Conservation (phyloP, 1,140 invertebrate genomes). For the Aphidius ervi region DNA sequence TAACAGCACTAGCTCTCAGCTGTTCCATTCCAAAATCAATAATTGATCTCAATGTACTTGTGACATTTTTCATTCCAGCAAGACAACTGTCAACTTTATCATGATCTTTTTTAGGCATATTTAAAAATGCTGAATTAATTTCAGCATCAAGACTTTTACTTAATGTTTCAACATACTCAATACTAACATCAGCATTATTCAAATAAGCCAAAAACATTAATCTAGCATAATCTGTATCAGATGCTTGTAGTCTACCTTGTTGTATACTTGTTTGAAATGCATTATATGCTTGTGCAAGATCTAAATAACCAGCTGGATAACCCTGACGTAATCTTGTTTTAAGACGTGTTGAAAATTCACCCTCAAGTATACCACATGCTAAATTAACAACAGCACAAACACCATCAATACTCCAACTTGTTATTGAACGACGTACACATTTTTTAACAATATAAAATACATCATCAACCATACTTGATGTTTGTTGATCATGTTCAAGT, state of each 20-base stretch:
- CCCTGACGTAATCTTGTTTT: conserved; percentile 73
- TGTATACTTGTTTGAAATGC: conserved; percentile 78
- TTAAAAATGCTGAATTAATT: conserved; percentile 60
- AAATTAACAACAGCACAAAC: conserved; percentile 97
- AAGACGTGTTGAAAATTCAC: conserved; percentile 76
- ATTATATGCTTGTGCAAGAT: conserved; percentile 75
- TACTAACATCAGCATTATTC: conserved; percentile 90
- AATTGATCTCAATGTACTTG: conserved; percentile 70
- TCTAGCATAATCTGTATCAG: conserved; percentile 74
- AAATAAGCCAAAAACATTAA: conserved; percentile 78
- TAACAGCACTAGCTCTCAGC: conserved; percentile 74
- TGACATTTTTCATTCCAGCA: conserved; percentile 70
- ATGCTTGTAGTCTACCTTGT: conserved; percentile 75
- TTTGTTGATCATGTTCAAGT: conserved; percentile 66
- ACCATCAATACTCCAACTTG: conserved; percentile 89
- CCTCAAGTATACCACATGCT: conserved; percentile 82
- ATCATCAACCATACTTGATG: conserved; percentile 94
- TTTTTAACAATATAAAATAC: conserved; percentile 97
- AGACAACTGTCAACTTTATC: conserved; percentile 74
- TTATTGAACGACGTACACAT: conserved; percentile 84
- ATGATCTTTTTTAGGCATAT: conserved; percentile 61
- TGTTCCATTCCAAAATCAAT: conserved; percentile 84
- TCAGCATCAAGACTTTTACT: conserved; percentile 70
- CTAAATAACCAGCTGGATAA: conserved; percentile 82
- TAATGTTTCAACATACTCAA: conserved; percentile 83